Percentiles rank a stretch among this genome's conserved stretches.
These are phyloP conservation scores for Actinernus sp. DNA, from an alignment of 92 coral and sea anemone genomes.

Conservation along the genomic window DNA sequence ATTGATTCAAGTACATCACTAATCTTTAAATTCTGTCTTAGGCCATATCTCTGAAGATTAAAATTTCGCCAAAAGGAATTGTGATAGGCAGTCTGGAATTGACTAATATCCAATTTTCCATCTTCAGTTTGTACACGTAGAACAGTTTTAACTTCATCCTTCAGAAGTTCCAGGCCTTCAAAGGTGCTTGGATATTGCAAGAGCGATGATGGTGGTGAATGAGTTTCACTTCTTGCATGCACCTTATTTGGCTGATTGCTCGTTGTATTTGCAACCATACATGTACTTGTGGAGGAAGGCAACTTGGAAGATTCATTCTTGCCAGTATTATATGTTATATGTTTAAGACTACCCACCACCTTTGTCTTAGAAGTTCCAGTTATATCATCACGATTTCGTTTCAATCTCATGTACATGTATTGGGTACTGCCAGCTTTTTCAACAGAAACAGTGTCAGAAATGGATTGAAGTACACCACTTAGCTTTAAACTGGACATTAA, in stretches of 20 bases:
- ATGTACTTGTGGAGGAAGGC: no score
- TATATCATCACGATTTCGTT: neutral
- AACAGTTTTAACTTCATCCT: neutral
- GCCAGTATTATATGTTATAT: no score
- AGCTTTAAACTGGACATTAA: constrained; percentile 3
- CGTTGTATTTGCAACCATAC: no score
- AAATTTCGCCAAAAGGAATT: neutral
- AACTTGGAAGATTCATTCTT: no score
- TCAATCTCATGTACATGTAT: constrained; percentile 16
- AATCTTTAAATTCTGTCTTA: no score
- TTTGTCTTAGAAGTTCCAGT: no score
- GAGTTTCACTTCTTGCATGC: no score
- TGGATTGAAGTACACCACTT: neutral
- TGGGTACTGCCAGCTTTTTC: neutral
- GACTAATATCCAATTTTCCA: neutral
- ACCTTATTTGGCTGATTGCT: no score
- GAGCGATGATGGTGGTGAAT: no score
- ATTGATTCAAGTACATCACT: no score
- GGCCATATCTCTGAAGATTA: neutral
- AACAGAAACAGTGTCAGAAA: constrained; percentile 24
- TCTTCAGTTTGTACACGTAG: neutral
- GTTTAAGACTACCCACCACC: no score
- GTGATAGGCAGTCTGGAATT: neutral
- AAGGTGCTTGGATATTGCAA: no score
- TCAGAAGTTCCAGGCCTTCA: neutral